Base-by-base conservation (phyloP, 2,797 vertebrate species). In the Dallia pectoralis region DNA sequence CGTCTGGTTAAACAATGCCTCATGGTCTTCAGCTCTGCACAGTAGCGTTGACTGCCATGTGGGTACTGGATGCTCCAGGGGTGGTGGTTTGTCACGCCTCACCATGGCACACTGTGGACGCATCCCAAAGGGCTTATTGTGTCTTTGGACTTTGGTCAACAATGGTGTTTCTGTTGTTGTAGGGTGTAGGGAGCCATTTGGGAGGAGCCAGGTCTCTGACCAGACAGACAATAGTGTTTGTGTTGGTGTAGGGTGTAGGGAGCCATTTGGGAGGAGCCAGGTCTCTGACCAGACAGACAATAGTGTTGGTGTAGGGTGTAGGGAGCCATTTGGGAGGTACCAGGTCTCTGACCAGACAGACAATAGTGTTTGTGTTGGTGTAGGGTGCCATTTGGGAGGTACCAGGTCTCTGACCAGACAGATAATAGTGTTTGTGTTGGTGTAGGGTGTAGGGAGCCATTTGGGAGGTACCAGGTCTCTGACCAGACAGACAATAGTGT, bases 61-160 rank as follows among this genome's bases (percentile, higher is more conserved):
- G 79, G 72, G 72, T 29, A 33, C 56, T 53, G 44, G 72, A 7
- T 48, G 30, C 29, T 40, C 36, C 30, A 30, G 51, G 29, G 49
- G 27, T 68, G 77, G 69, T 78, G 76, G 59, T 72, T 82, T 77
- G 82, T 83, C 69, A 80, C 68, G 47, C 68, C 36, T 70, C 33
- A 49, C 12, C 65, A 22, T 61, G 14, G 9, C 36, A 40, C 29
- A 29, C 73, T 77, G 78, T 77, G 36, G 36, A 4, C 9, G 36
- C 36, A 1, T 40, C 36, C 36, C 36, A 40, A 40, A 40, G n/a
- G 51, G n/a, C 19, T n/a, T 9, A 19, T 7, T 56, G 3, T 56
- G n/a, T 8, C 8, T 56, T 56, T 56, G 51, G 19, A n/a, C 51
- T 22, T n/a, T 56, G 8, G 51, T 56, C 51, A 22, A 19, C 8